Evolutionary conservation across 92 coral and sea anemone species (phyloP).

Genomic region (Isaurus tuberculatus): DNA sequence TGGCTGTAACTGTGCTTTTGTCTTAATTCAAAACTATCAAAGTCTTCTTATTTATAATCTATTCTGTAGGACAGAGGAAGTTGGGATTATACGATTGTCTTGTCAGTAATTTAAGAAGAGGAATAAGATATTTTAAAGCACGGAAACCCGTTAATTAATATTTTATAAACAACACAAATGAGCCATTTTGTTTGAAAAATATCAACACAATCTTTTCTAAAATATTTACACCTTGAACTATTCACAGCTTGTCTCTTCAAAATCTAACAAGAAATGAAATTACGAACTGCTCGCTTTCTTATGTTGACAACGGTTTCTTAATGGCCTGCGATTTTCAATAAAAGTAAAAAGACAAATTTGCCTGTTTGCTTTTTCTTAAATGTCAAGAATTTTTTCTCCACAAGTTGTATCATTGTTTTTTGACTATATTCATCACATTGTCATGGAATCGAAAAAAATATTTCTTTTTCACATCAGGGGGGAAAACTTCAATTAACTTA

Average conservation of each 20-base stretch:
- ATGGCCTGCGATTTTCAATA: slow-evolving; percentile 18
- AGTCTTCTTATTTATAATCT: slow-evolving; percentile 25
- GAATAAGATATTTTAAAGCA: neutral
- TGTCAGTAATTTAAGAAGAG: neutral
- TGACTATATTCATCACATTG: no score
- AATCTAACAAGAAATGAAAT: slow-evolving; percentile 8
- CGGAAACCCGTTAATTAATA: slow-evolving; percentile 25
- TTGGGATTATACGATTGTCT: slow-evolving; percentile 25
- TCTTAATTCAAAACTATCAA: slow-evolving; percentile 31
- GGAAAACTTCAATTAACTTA: slow-evolving; percentile 29
- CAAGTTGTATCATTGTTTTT: no score
- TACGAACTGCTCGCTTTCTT: neutral
- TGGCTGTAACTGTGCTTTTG: slow-evolving; percentile 43
- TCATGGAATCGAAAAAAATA: no score
- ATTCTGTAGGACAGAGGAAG: neutral
- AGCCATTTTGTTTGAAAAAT: slow-evolving; percentile 41
- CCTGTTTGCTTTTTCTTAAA: neutral
- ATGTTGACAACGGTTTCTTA: slow-evolving; percentile 24
- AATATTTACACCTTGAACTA: slow-evolving; percentile 3
- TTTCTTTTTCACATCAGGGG: slow-evolving; percentile 9
- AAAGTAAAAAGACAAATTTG: neutral
- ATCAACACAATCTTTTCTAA: neutral
- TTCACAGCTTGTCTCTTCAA: slow-evolving; percentile 34
- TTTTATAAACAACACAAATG: slow-evolving; percentile 28
- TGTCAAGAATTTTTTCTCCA: no score